Evolutionary conservation across 2,113 vertebrate genomes (phyloP), one percentile per base, ranked within the genome.

Genomic region (Eudyptes chrysolophus): DNA sequence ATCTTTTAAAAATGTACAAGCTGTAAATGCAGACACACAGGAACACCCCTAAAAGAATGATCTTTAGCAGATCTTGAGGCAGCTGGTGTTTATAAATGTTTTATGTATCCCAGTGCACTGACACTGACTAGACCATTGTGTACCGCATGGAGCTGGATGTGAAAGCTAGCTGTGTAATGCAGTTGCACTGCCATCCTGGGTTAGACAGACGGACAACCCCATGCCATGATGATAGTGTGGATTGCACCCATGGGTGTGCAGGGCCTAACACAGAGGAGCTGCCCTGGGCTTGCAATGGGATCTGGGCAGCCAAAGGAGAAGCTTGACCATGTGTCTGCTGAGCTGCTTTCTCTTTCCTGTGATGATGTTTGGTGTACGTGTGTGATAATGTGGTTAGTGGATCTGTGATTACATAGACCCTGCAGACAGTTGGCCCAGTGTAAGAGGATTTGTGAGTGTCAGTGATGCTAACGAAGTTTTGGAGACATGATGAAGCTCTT

Each of bases 81-180:
- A 95, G 85, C 77, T 94, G 95, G 60, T 72, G 34, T 79, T 93
- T 62, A 44, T 90, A 84, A 92, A 89, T 76, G 10, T 94, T 97
- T 96, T 49, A 76, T 54, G 21, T 38, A 5, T 55, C 69, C 89
- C 34, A 18, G n/a, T 69, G 66, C 8, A 13, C 79, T 48, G 69
- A 72, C n/a, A 65, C 32, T 58, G 64, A 24, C 32, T 17, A 89
- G 79, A 79, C n/a, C 26, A 32, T 55, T 1, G 2, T 7, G 58
- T 55, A 46, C 58, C 54, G 49, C 52, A 6, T 46, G 90, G 44
- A 87, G 65, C 34, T 54, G 76, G 76, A 46, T 76, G 30, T 71
- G 79, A 71, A 49, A 87, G 74, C n/a, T 20, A 1, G 54, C 7
- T 52, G 32, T 42, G 71, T 34, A 19, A 48, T 12, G 61, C 40